Evolutionary conservation across 2,113 vertebrate species (phyloP).

Genomic region (Kryptolebias marmoratus): DNA sequence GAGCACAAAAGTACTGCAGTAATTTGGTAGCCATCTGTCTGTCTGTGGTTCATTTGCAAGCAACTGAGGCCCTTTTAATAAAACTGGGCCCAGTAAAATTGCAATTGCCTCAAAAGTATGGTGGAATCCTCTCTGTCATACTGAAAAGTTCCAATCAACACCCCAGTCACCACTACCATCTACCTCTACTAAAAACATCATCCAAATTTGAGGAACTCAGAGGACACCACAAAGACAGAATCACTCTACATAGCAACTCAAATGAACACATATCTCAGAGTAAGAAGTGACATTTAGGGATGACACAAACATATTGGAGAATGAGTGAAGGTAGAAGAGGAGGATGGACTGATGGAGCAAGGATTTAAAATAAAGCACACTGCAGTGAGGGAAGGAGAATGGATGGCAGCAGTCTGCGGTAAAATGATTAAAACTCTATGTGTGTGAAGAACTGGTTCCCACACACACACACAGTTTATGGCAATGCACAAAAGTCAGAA

Average conservation of each 20-base stretch:
- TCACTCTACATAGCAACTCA: background rate
- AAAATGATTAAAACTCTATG: conserved; percentile 48
- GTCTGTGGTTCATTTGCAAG: background rate
- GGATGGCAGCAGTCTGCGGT: conserved; percentile 37
- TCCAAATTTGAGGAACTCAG: background rate
- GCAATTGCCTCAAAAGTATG: background rate
- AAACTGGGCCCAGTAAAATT: background rate
- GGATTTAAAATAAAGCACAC: conserved; percentile 6
- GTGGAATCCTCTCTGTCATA: background rate
- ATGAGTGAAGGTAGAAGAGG: conserved; percentile 28
- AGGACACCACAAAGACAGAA: background rate
- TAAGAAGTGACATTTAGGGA: conserved; percentile 21
- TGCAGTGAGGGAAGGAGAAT: conserved; percentile 18
- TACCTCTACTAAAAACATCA: conserved; percentile 5
- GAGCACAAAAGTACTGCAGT: conserved; percentile 8
- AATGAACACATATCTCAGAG: conserved; percentile 19
- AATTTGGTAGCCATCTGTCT: conserved; percentile 1
- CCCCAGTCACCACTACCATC: background rate
- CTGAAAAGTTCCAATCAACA: too few species aligned
- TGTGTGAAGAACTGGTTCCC: conserved; percentile 24
- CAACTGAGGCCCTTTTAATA: background rate
- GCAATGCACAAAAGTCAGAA: conserved; percentile 13
- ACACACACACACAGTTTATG: background rate
- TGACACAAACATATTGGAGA: conserved; percentile 34
- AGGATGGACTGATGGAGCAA: conserved; percentile 29